Percentiles rank a stretch among this genome's conserved stretches.
phyloP scores from a whole-genome alignment of 2,797 vertebrate species.

The Cheirogaleus major region DNA sequence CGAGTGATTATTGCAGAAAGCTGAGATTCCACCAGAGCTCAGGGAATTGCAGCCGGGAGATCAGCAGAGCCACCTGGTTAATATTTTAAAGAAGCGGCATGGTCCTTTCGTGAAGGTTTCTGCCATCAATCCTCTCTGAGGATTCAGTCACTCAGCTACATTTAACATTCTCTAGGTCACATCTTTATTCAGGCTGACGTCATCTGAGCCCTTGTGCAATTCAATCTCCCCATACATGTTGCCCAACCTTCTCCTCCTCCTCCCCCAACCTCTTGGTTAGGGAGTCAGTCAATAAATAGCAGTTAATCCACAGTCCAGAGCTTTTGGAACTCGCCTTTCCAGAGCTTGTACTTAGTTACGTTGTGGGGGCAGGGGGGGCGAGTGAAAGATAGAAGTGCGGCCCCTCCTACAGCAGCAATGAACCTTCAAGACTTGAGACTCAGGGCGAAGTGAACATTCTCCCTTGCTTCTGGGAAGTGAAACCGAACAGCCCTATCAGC shows the following conservation, averaged over 20 bases:
- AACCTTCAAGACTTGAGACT: not conserved
- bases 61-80: conserved; percentile 42
- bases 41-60: conserved; percentile 3
- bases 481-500: not conserved
- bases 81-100: not conserved
- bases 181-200: not conserved
- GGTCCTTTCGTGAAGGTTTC: conserved; percentile 17
- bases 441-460: not conserved
- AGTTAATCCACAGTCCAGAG: not conserved
- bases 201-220: not conserved
- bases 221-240: not conserved
- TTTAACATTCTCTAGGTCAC: conserved; percentile 31
- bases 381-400: not conserved
- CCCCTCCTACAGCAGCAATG: not conserved
- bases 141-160: not conserved
- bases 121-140: not conserved
- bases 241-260: not conserved
- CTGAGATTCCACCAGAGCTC: conserved; percentile 8
- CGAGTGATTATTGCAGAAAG: conserved; percentile 54
- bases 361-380: not conserved
- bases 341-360: not conserved
- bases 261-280: not conserved
- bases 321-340: not conserved
- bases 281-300: conserved; percentile 42
- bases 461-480: not conserved